Conservation (phyloP, 2,113 vertebrate species). For the Oceanites oceanicus region DNA sequence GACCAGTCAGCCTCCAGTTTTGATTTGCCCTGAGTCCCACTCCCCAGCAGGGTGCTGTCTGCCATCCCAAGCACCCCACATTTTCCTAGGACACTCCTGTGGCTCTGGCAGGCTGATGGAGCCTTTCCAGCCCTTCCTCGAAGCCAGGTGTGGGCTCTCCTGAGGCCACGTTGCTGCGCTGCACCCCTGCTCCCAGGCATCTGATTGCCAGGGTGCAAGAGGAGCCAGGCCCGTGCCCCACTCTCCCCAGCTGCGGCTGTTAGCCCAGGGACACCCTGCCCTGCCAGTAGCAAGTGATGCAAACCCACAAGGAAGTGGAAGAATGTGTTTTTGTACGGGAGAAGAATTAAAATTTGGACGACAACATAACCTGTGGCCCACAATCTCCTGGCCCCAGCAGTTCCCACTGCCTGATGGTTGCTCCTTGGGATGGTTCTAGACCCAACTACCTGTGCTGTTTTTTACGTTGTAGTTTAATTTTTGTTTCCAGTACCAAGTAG, state of each 20-base stretch:
- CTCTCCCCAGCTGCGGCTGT: rapidly evolving
- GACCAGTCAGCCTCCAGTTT: neutral
- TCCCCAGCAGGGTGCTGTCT: neutral
- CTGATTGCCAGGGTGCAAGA: neutral
- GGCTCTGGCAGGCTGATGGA: neutral
- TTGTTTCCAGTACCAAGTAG: constrained; percentile 79
- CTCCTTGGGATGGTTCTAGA: neutral
- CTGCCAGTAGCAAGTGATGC: neutral
- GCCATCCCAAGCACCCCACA: neutral
- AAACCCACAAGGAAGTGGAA: neutral
- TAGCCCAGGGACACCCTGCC: neutral
- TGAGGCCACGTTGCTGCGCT: neutral
- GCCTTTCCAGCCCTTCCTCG: neutral
- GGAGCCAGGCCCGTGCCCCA: neutral
- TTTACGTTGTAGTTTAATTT: neutral
- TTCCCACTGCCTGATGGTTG: neutral
- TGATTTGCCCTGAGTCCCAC: neutral
- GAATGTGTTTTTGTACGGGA: neutral
- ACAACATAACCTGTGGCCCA: neutral
- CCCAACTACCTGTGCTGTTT: neutral
- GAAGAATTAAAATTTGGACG: neutral
- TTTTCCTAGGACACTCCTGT: neutral
- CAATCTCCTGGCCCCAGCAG: neutral
- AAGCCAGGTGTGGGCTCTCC: neutral
- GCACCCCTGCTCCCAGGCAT: neutral